Base-by-base conservation (phyloP, 2,113 vertebrate genomes). In the Cichladusa arquata region DNA sequence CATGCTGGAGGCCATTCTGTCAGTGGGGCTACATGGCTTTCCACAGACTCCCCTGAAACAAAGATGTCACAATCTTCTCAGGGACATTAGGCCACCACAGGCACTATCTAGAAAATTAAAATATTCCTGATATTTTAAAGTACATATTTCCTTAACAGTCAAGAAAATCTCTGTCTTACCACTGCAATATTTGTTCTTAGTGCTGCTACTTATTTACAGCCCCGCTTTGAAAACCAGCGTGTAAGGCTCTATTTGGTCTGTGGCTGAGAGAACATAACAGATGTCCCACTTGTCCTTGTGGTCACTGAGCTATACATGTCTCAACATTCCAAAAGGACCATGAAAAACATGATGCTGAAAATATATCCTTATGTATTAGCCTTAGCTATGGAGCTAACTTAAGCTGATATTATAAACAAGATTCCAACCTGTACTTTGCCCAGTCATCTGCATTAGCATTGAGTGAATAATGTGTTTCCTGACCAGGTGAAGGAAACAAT, bases 401-500 rank as follows among this genome's bases (percentile, higher is more conserved):
- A 90, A 88, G 36, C 76, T 92, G 88, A 67, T 86, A 57, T 53
- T 76, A 81, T 92, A 94, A 95, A 94, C 5, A 8, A 86, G 72
- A 93, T 96, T 90, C 96, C 83, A 77, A 5, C 33, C 79, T 74
- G 82, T 83, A 71, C 47, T 94, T 93, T 92, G 82, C 76, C 19
- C 48, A 78, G 80, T 84, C 54, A 81, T 26, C 90, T 88, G 64
- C 31, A 66, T 70, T 42, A 90, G 40, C 61, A 79, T 25, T 83
- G 86, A 50, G 56, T 81, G 64, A 88, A 60, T 81, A 51, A 81
- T 48, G 79, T 83, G 22, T 84, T 83, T 94, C 69, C 33, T 48
- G 48, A 81, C 73, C 96, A 99, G 99, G 99, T 99, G 42, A 99
- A 98, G 91, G 96, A 93, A 94, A 97, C 98, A 8, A 98, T 99